Percentiles rank a stretch among this genome's conserved stretches.
These are phyloP conservation scores for Invenusta paracnida DNA, from an alignment of 2,888 invertebrate species.

Conservation along the genomic window DNA sequence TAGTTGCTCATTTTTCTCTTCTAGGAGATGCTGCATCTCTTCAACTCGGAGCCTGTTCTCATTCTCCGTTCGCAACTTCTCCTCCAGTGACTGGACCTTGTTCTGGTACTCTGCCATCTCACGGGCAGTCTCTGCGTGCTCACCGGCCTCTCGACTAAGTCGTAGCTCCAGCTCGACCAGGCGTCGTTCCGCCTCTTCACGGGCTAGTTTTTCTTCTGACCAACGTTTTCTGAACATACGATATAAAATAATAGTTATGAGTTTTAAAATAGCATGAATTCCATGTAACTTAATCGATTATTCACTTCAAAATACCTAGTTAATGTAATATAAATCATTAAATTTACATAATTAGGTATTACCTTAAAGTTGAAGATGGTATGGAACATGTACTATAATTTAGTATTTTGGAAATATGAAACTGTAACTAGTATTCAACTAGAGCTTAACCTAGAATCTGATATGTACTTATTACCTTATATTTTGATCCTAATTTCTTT, in stretches of 20 bases:
- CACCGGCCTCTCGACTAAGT: slow-evolving; percentile 34
- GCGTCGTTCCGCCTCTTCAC: slow-evolving; percentile 33
- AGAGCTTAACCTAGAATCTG: no score
- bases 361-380: no score
- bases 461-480: no score
- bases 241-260: not conserved
- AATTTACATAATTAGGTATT: no score
- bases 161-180: slow-evolving; percentile 37
- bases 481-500: no score
- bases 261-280: no score
- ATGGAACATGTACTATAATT: no score
- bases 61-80: not conserved
- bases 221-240: not conserved
- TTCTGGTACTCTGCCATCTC: slow-evolving; percentile 37
- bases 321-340: no score
- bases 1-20: slow-evolving; percentile 20
- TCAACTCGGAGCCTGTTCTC: slow-evolving; percentile 7
- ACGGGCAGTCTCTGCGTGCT: slow-evolving; percentile 9
- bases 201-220: slow-evolving; percentile 28
- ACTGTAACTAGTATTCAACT: no score
- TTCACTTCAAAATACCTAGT: no score
- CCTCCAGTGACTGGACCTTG: slow-evolving; percentile 36
- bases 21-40: slow-evolving; percentile 31
- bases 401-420: no score
- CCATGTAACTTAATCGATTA: no score